phyloP scores from a whole-genome alignment of 2,113 vertebrate genomes.

The Atlantisia rogersi region DNA sequence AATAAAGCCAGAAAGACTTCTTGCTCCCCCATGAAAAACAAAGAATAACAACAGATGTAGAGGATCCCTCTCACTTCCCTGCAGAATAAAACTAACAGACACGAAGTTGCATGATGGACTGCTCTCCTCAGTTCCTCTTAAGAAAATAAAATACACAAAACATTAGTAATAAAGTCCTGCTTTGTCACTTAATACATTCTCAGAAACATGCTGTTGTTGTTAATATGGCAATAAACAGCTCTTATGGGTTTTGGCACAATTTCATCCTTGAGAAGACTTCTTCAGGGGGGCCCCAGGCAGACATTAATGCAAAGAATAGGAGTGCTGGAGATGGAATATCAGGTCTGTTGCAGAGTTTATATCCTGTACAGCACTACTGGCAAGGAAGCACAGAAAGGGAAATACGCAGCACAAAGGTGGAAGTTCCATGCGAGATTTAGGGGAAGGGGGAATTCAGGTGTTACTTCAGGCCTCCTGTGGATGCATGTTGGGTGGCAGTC shows the following conservation, averaged over 20 bases:
- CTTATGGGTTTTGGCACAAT: neutral
- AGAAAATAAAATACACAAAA: neutral
- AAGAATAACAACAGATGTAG: neutral
- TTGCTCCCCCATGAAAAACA: neutral
- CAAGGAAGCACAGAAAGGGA: neutral
- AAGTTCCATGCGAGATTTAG: neutral
- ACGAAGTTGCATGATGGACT: neutral
- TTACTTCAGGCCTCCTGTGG: neutral
- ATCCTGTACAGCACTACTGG: neutral
- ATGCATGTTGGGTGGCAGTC: neutral
- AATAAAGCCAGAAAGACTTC: neutral
- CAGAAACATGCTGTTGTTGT: neutral
- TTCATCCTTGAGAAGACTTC: slow-evolving; percentile 7
- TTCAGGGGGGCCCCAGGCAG: neutral
- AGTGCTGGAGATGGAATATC: neutral
- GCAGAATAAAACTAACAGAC: neutral
- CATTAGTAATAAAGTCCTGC: neutral
- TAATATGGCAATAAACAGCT: neutral
- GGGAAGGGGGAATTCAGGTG: neutral
- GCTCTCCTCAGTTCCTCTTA: neutral
- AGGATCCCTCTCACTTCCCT: neutral
- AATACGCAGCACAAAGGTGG: neutral
- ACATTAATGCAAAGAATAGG: neutral
- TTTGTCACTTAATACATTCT: neutral
- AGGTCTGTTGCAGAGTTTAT: neutral